These are phyloP conservation scores for Amphiprion percula DNA, from an alignment of 2,113 vertebrate genomes.

Conservation along the genomic window DNA sequence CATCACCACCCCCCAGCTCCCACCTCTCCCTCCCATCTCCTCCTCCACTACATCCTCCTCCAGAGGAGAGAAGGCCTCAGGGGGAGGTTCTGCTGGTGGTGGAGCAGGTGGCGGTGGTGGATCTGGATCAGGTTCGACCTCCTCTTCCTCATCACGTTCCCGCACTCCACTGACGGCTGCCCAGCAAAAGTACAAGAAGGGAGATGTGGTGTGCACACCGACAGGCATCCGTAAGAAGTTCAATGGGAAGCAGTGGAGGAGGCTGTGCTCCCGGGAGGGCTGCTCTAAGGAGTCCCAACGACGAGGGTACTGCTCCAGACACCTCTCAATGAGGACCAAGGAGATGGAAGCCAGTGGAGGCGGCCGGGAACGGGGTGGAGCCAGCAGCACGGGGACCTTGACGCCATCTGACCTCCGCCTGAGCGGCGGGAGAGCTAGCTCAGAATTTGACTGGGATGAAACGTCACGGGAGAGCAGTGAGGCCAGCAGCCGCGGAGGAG, in stretches of 20 bases:
- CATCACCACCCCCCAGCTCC: slow-evolving; percentile 79
- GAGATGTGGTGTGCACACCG: slow-evolving; percentile 94
- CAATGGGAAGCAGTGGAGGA: slow-evolving; percentile 95
- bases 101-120: slow-evolving; percentile 65
- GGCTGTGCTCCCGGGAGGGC: slow-evolving; percentile 92
- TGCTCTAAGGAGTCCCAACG: slow-evolving; percentile 96
- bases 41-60: slow-evolving; percentile 73
- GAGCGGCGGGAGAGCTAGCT: slow-evolving; percentile 83
- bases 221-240: slow-evolving; percentile 96
- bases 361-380: slow-evolving; percentile 85
- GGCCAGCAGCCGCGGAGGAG: slow-evolving; percentile 91
- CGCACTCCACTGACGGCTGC: slow-evolving; percentile 90
- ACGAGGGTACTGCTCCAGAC: slow-evolving; percentile 93
- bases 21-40: slow-evolving; percentile 79
- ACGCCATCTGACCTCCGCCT: slow-evolving; percentile 84
- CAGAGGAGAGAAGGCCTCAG: slow-evolving; percentile 80
- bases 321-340: slow-evolving; percentile 96
- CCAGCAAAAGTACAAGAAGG: slow-evolving; percentile 96
- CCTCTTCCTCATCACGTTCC: slow-evolving; percentile 86
- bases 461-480: slow-evolving; percentile 90
- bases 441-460: slow-evolving; percentile 94
- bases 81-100: slow-evolving; percentile 63
- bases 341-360: slow-evolving; percentile 93
- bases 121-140: slow-evolving; percentile 78
- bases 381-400: slow-evolving; percentile 85